Base-by-base conservation (phyloP, 2,797 vertebrate species). In the Eurystomus glaucurus region DNA sequence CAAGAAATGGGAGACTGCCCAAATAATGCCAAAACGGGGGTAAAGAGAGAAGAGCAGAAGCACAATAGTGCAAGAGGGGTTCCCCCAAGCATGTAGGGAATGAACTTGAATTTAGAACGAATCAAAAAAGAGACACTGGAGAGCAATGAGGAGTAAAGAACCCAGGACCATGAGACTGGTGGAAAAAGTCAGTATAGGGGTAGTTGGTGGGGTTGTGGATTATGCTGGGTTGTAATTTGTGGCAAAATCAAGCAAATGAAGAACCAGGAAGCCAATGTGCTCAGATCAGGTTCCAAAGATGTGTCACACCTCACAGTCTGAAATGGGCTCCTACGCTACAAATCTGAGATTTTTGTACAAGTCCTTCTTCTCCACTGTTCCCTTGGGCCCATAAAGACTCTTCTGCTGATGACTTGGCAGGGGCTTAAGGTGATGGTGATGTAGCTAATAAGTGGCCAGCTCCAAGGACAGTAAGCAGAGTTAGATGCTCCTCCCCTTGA, bases 141-240 rank as follows among this genome's bases (percentile, higher is more conserved):
- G 18, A 60, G 9, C 33, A 77, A 11, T 0, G 13, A 57, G 29
- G 31, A 61, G 25, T 60, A 37, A 60, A 58, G 15, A 54, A 58
- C 14, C 5, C 52, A 46, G 64, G 45, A 45, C 33, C 28, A 3
- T 15, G 45, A 71, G 28, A 11, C 2, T 28, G 26, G 17, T 58
- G 64, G 46, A 9, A 7, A n/a, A 68, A 66, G 18, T 16, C 58
- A 70, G 13, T 26, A 14, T 11, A 48, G 14, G 6, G 14, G 13
- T 31, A 58, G 8, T 14, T 26, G 25, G 31, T 76, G 31, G n/a
- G 21, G 3, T 5, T 76, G 11, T 65, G 0, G 0, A 9, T 37
- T 79, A 2, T 18, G 6, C 6, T 39, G n/a, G 23, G 41, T 80
- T 54, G 28, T 57, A 28, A 9, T 39, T 72, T 82, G 18, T 43